Percentiles rank a stretch among this genome's conserved stretches.
These are phyloP conservation scores for Tricholauxania praeusta DNA, from an alignment of 2,888 invertebrate genomes.

Conservation along the genomic window DNA sequence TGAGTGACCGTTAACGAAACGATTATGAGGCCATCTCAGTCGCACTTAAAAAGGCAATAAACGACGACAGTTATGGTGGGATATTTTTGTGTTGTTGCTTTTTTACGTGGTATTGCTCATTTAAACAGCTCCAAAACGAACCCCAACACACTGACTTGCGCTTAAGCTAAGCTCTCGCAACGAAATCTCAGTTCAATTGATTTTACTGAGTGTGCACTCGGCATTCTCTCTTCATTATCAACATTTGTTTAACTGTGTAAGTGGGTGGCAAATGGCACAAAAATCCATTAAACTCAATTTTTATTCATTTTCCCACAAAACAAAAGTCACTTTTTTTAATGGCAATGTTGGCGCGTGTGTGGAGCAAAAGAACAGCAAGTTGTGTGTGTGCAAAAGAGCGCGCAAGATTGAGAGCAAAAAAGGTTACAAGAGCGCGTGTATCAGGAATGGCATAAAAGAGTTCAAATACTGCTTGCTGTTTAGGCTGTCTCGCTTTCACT, in stretches of 20 bases:
- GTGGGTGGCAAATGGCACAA: constrained; percentile 45
- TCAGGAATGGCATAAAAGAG: no score
- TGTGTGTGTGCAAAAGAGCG: neutral
- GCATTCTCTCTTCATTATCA: constrained; percentile 38
- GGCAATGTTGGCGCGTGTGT: neutral
- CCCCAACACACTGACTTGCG: constrained; percentile 25
- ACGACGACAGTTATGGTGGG: constrained; percentile 63
- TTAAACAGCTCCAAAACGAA: constrained; percentile 18
- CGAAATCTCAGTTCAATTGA: constrained; percentile 41
- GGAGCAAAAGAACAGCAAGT: neutral
- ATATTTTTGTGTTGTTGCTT: constrained; percentile 35
- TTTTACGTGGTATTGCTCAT: constrained; percentile 7
- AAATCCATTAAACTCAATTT: constrained; percentile 61
- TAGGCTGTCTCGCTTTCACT: neutral
- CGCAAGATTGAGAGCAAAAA: neutral
- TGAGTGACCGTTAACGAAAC: constrained; percentile 63
- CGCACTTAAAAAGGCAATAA: constrained; percentile 67
- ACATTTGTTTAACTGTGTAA: constrained; percentile 4
- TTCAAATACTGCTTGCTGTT: no score
- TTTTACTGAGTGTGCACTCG: constrained; percentile 43
- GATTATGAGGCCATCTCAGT: constrained; percentile 69
- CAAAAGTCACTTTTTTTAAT: constrained; percentile 47
- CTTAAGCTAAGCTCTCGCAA: constrained; percentile 43
- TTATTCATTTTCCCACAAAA: constrained; percentile 54
- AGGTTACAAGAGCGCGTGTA: neutral